Evolutionary conservation across 2,113 vertebrate species (phyloP).

Genomic region (Turnix velox): DNA sequence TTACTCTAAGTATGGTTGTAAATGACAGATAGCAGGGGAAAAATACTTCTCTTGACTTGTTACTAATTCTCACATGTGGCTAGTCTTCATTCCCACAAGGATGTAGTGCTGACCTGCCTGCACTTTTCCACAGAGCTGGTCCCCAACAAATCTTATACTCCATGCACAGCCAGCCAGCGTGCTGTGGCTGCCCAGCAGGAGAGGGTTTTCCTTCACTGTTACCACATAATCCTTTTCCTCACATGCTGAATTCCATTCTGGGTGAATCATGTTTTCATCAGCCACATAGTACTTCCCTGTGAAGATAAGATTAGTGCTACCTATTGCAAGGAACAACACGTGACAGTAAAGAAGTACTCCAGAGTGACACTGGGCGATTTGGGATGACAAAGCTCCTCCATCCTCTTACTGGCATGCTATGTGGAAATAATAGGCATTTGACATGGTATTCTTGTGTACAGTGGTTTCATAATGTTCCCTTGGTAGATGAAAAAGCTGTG

Average conservation of each 20-base stretch:
- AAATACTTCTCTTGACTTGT: background rate
- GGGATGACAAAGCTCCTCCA: background rate
- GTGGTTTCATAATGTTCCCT: background rate
- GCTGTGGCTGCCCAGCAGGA: background rate
- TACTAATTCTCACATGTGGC: background rate
- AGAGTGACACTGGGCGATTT: background rate
- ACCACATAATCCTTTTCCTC: background rate
- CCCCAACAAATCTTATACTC: background rate
- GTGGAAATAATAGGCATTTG: background rate
- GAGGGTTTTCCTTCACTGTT: background rate
- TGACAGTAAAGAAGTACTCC: background rate
- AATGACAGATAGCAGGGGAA: background rate
- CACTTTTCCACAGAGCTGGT: background rate
- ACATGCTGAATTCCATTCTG: background rate
- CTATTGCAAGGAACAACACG: background rate
- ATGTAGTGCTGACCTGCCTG: background rate
- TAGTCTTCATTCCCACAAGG: background rate
- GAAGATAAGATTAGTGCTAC: background rate
- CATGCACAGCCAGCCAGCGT: rapidly evolving
- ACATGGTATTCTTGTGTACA: background rate
- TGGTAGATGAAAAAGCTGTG: background rate
- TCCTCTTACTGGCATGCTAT: background rate
- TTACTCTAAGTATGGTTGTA: background rate
- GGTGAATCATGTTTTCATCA: background rate
- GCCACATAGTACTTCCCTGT: rapidly evolving